Base-by-base conservation (phyloP, 1,140 invertebrate genomes). In the Spodoptera litura region DNA sequence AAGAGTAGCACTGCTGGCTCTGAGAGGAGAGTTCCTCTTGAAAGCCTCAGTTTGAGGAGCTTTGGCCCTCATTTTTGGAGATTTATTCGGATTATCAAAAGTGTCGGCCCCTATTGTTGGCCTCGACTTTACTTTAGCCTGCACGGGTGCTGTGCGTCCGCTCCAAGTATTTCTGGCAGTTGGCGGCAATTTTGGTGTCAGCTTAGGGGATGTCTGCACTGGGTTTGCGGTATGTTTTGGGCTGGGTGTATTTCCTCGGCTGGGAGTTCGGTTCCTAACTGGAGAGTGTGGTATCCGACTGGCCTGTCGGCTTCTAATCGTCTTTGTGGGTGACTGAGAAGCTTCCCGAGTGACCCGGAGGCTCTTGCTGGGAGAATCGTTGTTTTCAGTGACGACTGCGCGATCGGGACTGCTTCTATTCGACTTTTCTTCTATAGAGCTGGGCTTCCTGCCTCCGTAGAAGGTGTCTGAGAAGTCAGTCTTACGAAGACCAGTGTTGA, bases 91-190 rank as follows among this genome's bases (percentile, higher is more conserved):
- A 64, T 96, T 95, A 10, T 94, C 95, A 84, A 97, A 97, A 0
- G 96, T 97, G 15, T 97, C 97, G 3, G 95, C 89, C 52, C 95
- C 95, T n/a, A 97, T 91, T 1, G 95, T 95, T 0, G 96, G 95
- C 49, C 97, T 95, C 13, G 96, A 81, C 82, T 93, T 94, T 2
- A 87, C 73, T 79, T 93, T 94, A 4, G 84, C 76, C 79, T 93
- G 92, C 11, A 85, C 91, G 0, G 93, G 93, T 6, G 89, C 92
- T 4, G 90, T 95, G 59, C 97, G 94, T 2, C 96, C 96, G 81
- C 96, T 96, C 97, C 97, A 97, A 0, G 97, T 97, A 78, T 96
- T 97, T 56, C 95, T 96, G n/a, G 95, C 93, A 35, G 93, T 75
- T 35, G 91, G 84, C 56, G 88, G 82, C 3, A 94, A 56, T 62